Percentiles rank a stretch among this genome's conserved stretches.
Evolutionary conservation across 2,797 vertebrate genomes (phyloP).

Genomic region (Dendrocincla tyrannina): DNA sequence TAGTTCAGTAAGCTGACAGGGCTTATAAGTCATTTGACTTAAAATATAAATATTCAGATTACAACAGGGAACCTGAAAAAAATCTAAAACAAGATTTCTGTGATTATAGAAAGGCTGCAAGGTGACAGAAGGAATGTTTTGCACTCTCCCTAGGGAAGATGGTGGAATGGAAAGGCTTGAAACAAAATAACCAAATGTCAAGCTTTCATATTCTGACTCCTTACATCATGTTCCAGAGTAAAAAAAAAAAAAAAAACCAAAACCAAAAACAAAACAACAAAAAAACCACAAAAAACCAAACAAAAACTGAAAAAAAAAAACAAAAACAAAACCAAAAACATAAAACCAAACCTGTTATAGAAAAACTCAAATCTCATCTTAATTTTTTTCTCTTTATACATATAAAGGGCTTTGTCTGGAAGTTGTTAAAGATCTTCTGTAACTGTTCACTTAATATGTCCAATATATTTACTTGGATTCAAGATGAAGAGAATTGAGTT

Average conservation of each 20-base stretch:
- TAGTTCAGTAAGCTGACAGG: background rate
- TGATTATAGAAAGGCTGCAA: background rate
- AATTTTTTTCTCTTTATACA: background rate
- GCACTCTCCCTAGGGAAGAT: background rate
- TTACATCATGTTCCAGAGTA: background rate
- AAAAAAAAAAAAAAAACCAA: background rate
- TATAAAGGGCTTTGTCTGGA: background rate
- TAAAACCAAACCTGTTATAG: background rate
- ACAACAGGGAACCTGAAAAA: background rate
- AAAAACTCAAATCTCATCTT: background rate
- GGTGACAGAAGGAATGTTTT: background rate
- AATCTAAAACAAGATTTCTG: background rate
- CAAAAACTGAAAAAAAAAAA: too few relatives aligned
- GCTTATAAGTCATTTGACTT: background rate
- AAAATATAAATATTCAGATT: background rate
- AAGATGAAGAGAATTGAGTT: background rate
- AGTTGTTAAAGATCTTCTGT: background rate
- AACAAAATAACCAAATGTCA: conserved; percentile 10
- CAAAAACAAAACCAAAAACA: background rate
- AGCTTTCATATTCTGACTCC: background rate
- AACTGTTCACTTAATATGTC: background rate
- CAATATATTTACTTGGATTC: background rate
- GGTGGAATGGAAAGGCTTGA: background rate
- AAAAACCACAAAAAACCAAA: too few relatives aligned
- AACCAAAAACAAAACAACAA: too few relatives aligned